These are phyloP conservation scores for Scolanthus callimorphus DNA, from an alignment of 92 coral and sea anemone genomes.

Conservation along the genomic window DNA sequence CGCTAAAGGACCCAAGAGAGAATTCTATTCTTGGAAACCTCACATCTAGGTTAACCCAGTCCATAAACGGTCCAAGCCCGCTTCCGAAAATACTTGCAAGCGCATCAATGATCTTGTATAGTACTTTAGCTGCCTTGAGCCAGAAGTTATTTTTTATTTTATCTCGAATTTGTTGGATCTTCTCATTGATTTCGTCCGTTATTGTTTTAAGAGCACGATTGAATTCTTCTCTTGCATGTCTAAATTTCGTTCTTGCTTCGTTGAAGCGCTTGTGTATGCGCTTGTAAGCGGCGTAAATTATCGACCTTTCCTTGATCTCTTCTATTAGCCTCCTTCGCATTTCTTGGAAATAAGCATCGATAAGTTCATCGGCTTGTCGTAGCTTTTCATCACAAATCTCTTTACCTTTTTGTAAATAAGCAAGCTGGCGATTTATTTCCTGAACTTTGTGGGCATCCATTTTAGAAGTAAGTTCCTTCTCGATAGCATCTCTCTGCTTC, in stretches of 20 bases:
- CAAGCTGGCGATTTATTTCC: constrained; percentile 60
- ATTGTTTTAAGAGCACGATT: constrained; percentile 28
- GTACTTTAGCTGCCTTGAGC: constrained; percentile 55
- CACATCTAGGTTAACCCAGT: constrained; percentile 68
- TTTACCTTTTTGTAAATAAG: constrained; percentile 47
- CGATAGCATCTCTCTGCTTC: constrained; percentile 23
- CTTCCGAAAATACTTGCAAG: constrained; percentile 40
- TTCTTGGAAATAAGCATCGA: constrained; percentile 44
- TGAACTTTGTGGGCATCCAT: constrained; percentile 61
- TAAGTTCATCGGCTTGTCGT: constrained; percentile 24
- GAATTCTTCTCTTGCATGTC: constrained; percentile 26
- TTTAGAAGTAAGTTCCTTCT: constrained; percentile 25
- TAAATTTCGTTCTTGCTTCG: constrained; percentile 35
- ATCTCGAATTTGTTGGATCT: constrained; percentile 29
- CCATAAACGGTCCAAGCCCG: constrained; percentile 54
- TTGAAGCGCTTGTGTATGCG: constrained; percentile 30
- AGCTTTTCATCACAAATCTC: constrained; percentile 50
- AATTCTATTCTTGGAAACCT: constrained; percentile 40
- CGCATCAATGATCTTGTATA: constrained; percentile 32
- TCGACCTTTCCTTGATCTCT: constrained; percentile 51
- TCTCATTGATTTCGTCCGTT: constrained; percentile 53
- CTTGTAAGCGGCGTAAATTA: constrained; percentile 49
- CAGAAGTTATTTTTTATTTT: constrained; percentile 54
- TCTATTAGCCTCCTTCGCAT: constrained; percentile 50
- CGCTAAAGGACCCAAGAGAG: constrained; percentile 47